These are phyloP conservation scores for Radopholus similis DNA, from an alignment of 1,140 invertebrate species.

Conservation along the genomic window DNA sequence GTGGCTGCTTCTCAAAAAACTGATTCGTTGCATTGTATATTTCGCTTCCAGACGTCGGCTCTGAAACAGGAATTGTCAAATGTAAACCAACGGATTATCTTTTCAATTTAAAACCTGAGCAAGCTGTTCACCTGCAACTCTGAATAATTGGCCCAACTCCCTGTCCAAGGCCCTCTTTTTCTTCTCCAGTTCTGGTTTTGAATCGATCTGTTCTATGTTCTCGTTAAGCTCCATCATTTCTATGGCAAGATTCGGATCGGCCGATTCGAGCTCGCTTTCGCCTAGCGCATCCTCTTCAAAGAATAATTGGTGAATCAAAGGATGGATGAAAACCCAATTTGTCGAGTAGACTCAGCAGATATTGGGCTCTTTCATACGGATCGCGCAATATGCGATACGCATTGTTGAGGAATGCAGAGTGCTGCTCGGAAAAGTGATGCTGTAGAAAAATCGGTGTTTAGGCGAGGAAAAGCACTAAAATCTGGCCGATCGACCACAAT, in stretches of 20 bases:
- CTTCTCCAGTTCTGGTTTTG: no score
- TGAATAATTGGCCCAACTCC: no score
- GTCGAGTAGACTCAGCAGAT: constrained; percentile 13
- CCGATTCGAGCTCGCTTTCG: not conserved
- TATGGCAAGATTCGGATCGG: not conserved
- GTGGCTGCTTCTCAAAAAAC: constrained; percentile 3
- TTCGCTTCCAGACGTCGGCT: no score
- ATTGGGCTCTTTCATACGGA: constrained; percentile 16
- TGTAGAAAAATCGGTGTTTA: not conserved
- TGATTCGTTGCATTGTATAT: not conserved
- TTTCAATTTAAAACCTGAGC: no score
- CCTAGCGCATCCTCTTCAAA: not conserved
- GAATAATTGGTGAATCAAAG: not conserved
- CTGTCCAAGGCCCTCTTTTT: no score
- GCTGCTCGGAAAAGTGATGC: constrained; percentile 12
- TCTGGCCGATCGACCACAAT: no score
- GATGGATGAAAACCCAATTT: not conserved
- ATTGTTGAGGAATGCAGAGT: constrained; percentile 20
- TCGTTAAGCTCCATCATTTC: constrained; percentile 32
- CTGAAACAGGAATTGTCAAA: no score
- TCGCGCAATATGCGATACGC: constrained; percentile 17
- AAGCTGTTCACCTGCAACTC: no score
- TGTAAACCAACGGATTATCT: no score
- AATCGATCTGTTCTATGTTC: constrained; percentile 25
- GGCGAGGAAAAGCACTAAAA: not conserved